Percentiles rank a stretch among this genome's conserved stretches.
phyloP scores from a whole-genome alignment of 2,888 invertebrate genomes.

The Leucophenga montana region DNA sequence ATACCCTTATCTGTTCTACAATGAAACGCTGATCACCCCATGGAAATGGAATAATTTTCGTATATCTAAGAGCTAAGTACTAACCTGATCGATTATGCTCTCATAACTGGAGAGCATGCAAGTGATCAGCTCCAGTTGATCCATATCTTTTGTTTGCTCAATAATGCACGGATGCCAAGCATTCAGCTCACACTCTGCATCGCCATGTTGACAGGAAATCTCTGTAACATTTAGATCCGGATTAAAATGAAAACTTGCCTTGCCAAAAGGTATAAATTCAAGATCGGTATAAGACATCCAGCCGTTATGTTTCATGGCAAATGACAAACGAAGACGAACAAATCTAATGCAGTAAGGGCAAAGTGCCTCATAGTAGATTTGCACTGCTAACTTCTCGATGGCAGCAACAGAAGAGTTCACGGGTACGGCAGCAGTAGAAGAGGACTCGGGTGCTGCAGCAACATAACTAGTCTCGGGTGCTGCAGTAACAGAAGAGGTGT shows the following conservation, averaged over 20 bases:
- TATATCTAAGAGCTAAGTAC: too few species aligned
- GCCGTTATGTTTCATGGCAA: constrained; percentile 54
- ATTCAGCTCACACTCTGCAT: constrained; percentile 68
- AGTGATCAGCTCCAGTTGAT: constrained; percentile 62
- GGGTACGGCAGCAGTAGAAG: too few species aligned
- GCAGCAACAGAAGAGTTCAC: too few species aligned
- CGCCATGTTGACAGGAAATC: constrained; percentile 69
- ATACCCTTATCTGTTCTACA: too few species aligned
- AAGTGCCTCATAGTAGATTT: constrained; percentile 70
- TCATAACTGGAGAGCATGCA: constrained; percentile 63
- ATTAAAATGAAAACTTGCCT: constrained; percentile 65
- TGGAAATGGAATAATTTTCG: too few species aligned
- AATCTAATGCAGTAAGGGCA: constrained; percentile 70
- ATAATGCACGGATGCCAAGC: constrained; percentile 70
- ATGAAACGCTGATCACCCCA: too few species aligned
- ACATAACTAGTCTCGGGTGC: too few species aligned
- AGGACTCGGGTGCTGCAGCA: too few species aligned
- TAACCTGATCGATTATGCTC: constrained; percentile 51
- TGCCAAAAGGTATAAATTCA: constrained; percentile 70
- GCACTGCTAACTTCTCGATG: constrained; percentile 39
- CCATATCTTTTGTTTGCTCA: constrained; percentile 55
- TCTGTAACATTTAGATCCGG: constrained; percentile 46
- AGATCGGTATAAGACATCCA: constrained; percentile 61
- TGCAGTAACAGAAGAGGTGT: too few species aligned
- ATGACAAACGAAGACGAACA: constrained; percentile 59